These are phyloP conservation scores for Epizoanthus scotinus DNA, from an alignment of 92 coral and sea anemone genomes.

Conservation along the genomic window DNA sequence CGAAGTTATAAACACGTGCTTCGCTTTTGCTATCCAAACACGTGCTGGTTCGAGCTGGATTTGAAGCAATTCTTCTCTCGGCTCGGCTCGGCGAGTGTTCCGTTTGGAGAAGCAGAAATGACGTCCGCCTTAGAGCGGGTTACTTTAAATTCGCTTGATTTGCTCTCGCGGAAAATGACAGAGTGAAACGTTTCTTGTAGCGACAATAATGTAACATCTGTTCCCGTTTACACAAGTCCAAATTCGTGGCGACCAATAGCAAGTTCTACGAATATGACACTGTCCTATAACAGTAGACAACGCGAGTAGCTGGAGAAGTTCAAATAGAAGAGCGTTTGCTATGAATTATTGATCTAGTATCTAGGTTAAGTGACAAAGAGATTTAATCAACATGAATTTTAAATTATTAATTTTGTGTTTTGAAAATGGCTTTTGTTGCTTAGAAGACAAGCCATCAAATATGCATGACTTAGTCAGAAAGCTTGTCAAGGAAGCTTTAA, in stretches of 20 bases:
- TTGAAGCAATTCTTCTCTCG: neutral
- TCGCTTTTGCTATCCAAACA: conserved; percentile 1
- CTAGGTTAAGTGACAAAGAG: conserved; percentile 92
- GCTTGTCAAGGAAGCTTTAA: conserved; percentile 58
- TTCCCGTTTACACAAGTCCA: conserved; percentile 17
- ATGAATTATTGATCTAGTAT: conserved; percentile 65
- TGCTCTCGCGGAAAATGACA: conserved; percentile 27
- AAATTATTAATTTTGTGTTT: conserved; percentile 86
- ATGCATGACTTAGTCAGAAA: conserved; percentile 70
- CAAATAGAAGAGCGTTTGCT: conserved; percentile 55
- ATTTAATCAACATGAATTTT: conserved; percentile 93
- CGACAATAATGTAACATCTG: conserved; percentile 30
- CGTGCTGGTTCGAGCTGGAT: neutral
- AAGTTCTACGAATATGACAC: conserved; percentile 34
- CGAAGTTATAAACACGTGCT: conserved; percentile 8
- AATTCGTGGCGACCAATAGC: conserved; percentile 14
- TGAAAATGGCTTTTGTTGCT: conserved; percentile 88
- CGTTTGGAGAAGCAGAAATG: neutral
- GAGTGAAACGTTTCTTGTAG: conserved; percentile 22
- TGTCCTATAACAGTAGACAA: conserved; percentile 20
- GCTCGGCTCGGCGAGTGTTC: neutral
- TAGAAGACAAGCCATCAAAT: conserved; percentile 65
- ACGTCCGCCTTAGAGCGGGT: neutral
- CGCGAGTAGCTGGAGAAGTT: conserved; percentile 24
- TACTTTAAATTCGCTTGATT: conserved; percentile 1